A percentile compares a stretch with the other conserved stretches of the same genome.
phyloP scores from a whole-genome alignment of 2,888 invertebrate genomes.

The Masnerella sp. region DNA sequence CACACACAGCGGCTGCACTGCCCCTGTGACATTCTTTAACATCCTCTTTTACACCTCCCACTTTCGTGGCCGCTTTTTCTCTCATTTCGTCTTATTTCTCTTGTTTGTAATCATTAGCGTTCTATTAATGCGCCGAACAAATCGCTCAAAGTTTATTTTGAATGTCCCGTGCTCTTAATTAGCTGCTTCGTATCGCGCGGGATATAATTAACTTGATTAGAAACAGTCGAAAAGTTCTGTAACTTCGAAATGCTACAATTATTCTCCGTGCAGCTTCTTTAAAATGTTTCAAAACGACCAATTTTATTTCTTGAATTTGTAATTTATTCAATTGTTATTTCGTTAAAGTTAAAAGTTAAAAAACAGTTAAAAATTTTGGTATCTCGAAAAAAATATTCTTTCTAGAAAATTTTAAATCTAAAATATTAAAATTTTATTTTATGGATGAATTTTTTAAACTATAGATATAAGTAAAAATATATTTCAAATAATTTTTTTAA shows the following conservation, averaged over 20 bases:
- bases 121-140: slow-evolving; percentile 57
- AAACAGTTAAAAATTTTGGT: too few relatives aligned
- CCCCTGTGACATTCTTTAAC: slow-evolving; percentile 53
- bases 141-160: slow-evolving; percentile 54
- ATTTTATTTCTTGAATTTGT: neutral
- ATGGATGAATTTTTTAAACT: too few relatives aligned
- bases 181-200: slow-evolving; percentile 24
- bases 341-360: too few relatives aligned
- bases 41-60: slow-evolving; percentile 45
- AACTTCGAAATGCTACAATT: neutral
- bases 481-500: too few relatives aligned
- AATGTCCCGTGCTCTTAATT: slow-evolving; percentile 48
- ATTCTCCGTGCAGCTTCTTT: too few relatives aligned
- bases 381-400: too few relatives aligned
- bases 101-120: slow-evolving; percentile 56
- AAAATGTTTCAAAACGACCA: too few relatives aligned
- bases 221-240: slow-evolving; percentile 33
- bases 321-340: too few relatives aligned
- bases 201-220: slow-evolving; percentile 47
- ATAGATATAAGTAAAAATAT: too few relatives aligned
- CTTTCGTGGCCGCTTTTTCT: slow-evolving; percentile 37
- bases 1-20: slow-evolving; percentile 60
- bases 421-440: too few relatives aligned
- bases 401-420: too few relatives aligned
- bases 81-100: slow-evolving; percentile 40